Conservation (phyloP, 2,113 vertebrate species). For the Calypte anna region DNA sequence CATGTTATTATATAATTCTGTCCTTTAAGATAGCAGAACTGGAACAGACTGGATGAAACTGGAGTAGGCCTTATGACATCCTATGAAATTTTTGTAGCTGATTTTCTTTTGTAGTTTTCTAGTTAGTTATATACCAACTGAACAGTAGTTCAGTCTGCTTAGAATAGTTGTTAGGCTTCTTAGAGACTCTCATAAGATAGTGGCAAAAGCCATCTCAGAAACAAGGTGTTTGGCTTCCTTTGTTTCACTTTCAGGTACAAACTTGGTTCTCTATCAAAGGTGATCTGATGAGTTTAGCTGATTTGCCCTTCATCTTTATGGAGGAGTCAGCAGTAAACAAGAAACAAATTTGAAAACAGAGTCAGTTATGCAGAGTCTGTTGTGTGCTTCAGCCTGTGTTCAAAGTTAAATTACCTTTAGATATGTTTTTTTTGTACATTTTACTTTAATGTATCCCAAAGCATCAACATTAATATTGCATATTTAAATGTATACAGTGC, state of each 20-base stretch:
- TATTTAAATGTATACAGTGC: neutral
- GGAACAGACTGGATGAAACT: neutral
- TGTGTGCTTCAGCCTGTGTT: neutral
- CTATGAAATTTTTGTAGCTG: neutral
- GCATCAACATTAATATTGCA: neutral
- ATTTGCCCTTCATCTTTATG: neutral
- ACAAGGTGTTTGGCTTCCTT: neutral
- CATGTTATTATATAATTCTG: neutral
- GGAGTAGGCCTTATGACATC: neutral
- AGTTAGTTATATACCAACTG: neutral
- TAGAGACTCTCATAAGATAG: neutral
- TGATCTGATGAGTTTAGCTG: neutral
- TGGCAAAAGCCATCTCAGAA: neutral
- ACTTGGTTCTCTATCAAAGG: neutral
- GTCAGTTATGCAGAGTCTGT: neutral
- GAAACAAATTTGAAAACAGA: neutral
- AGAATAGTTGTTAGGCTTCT: neutral
- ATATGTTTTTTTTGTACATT: neutral
- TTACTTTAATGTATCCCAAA: neutral
- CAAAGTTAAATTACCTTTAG: neutral
- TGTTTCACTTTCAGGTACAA: neutral
- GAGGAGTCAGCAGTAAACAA: neutral
- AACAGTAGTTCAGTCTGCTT: neutral
- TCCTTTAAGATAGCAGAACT: neutral
- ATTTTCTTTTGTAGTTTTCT: neutral